Percentiles rank a stretch among this genome's conserved stretches.
phyloP scores from a whole-genome alignment of 1,140 invertebrate species.

The Scaptomyza hsui region DNA sequence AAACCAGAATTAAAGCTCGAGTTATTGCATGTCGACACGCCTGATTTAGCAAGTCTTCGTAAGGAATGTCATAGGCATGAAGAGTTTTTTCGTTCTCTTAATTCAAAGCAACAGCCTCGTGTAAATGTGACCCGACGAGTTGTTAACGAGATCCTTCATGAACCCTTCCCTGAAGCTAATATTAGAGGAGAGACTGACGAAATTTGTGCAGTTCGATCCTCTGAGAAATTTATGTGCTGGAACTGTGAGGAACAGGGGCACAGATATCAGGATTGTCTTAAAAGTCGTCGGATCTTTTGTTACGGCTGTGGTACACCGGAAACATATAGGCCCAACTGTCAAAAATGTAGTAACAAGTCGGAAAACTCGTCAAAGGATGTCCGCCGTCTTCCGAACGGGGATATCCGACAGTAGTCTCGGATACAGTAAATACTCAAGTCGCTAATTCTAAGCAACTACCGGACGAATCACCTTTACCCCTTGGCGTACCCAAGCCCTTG shows the following conservation, averaged over 20 bases:
- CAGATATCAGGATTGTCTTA: constrained; percentile 27
- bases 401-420: no score
- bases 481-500: no score
- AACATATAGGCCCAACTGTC: not conserved
- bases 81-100: no score
- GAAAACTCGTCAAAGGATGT: constrained; percentile 17
- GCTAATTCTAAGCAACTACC: no score
- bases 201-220: not conserved
- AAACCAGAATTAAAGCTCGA: not conserved
- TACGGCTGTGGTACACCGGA: constrained; percentile 11
- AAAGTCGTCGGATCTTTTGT: constrained; percentile 19
- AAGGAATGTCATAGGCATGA: no score
- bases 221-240: constrained; percentile 4
- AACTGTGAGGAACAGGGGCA: constrained; percentile 23
- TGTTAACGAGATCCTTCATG: no score
- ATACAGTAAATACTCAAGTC: no score
- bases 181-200: no score
- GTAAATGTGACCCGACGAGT: no score
- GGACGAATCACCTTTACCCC: no score
- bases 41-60: not conserved
- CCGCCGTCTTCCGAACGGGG: not conserved
- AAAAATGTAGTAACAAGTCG: not conserved
- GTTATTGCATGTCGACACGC: not conserved
- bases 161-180: no score
- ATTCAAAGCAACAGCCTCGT: no score